These are phyloP conservation scores for Nansenia antarctica DNA, from an alignment of 2,113 vertebrate species.

Conservation along the genomic window DNA sequence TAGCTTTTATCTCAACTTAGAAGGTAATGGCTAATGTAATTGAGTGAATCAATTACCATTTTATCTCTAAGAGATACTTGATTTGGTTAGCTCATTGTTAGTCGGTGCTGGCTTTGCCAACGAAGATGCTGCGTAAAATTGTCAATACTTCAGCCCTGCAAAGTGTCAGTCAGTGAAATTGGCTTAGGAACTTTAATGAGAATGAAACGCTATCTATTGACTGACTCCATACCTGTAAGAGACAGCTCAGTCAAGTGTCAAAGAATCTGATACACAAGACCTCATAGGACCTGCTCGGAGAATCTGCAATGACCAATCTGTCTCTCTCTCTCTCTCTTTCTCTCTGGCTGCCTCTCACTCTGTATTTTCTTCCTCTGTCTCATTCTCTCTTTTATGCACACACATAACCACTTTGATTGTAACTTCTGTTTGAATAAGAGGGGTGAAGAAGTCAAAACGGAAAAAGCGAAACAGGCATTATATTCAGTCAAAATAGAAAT, in stretches of 20 bases:
- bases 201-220: slow-evolving; percentile 37
- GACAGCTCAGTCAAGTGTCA: slow-evolving; percentile 26
- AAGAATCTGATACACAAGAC: slow-evolving; percentile 34
- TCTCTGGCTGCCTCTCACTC: not conserved
- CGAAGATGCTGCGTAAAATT: slow-evolving; percentile 20
- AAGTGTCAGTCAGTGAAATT: slow-evolving; percentile 41
- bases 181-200: slow-evolving; percentile 40
- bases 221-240: slow-evolving; percentile 25
- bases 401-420: slow-evolving; percentile 30
- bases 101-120: slow-evolving; percentile 6
- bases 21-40: too few relatives aligned
- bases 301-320: slow-evolving; percentile 33
- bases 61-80: slow-evolving; percentile 4
- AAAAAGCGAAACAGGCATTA: slow-evolving; percentile 33
- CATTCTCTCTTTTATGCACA: slow-evolving; percentile 3
- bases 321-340: slow-evolving; percentile 2
- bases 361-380: not conserved
- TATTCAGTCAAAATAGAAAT: slow-evolving; percentile 37
- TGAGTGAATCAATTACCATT: not conserved
- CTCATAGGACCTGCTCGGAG: slow-evolving; percentile 16
- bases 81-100: slow-evolving; percentile 20
- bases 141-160: slow-evolving; percentile 40
- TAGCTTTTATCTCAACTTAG: not conserved
- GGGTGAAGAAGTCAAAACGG: slow-evolving; percentile 16
- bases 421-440: slow-evolving; percentile 9